A percentile compares a stretch with the other conserved stretches of the same genome.
These are phyloP conservation scores for Perithous albicinctus DNA, from an alignment of 2,888 invertebrate species.

Conservation along the genomic window DNA sequence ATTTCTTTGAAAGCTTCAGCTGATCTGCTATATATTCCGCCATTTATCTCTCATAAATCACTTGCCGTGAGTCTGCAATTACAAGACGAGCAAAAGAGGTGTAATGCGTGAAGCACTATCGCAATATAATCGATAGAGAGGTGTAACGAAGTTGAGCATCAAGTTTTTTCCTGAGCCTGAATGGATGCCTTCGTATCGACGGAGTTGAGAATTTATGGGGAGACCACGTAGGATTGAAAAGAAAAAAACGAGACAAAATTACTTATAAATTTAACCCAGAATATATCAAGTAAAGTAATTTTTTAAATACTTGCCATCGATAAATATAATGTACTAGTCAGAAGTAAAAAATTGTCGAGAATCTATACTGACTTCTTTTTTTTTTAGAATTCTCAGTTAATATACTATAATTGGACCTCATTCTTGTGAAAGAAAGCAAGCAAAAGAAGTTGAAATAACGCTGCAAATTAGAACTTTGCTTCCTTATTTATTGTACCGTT, in stretches of 20 bases:
- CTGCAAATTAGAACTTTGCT: no score
- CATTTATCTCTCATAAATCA: slow-evolving; percentile 25
- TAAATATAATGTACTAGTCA: no score
- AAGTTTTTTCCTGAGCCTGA: neutral
- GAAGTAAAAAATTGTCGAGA: no score
- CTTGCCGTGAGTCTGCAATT: slow-evolving; percentile 11
- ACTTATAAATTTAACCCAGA: neutral
- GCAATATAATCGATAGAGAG: neutral
- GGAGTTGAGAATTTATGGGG: slow-evolving; percentile 1
- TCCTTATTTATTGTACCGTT: no score
- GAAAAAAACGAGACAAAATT: neutral
- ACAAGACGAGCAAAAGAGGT: neutral
- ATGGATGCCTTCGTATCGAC: neutral
- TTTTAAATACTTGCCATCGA: neutral
- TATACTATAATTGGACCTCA: no score
- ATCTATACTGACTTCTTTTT: no score
- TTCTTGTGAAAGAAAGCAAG: no score
- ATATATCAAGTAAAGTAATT: neutral
- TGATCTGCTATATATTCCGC: neutral
- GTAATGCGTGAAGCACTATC: neutral
- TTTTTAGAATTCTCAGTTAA: no score
- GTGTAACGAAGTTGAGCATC: neutral
- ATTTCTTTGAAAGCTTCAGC: neutral
- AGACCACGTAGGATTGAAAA: neutral
- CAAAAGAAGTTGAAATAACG: no score